Base-by-base conservation (phyloP, 2,113 vertebrate genomes). In the Odocoileus virginianus region DNA sequence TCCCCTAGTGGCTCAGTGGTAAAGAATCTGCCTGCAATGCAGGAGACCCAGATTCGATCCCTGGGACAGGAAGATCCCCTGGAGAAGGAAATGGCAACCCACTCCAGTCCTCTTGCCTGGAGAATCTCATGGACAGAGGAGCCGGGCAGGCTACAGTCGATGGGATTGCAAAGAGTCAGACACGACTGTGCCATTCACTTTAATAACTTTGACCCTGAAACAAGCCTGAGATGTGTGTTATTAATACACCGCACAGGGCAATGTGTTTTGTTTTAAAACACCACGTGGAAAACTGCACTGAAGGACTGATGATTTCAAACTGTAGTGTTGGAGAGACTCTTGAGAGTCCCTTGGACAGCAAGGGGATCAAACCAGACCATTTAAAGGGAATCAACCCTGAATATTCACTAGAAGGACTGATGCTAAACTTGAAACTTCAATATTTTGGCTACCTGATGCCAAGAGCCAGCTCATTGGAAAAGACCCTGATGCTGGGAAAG, bases 221-320 rank as follows among this genome's bases (percentile, higher is more conserved):
- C 23, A 87, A 21, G 45, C 47, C 27, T 57, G 86, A 94, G n/a
- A 27, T 67, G 95, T 86, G 95, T 61, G 82, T 55, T 89, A 50
- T 90, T 95, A 50, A 55, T 88, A 57, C 84, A 74, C 23, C 30
- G 47, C 83, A n/a, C 30, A 55, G 78, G 71, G 13, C 23, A 81
- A 30, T 86, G 5, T 43, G 21, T 60, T 91, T 87, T 95, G 71
- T 94, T 91, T 67, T 76, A 45, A 60, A 91, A 79, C 52, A 78
- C 19, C 40, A 40, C 40, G 7, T 54, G 57, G 76, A 84, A 94
- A 94, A 92, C 76, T 50, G 25, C 40, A 16, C 23, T 0, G 6
- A 43, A 27, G 40, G 71, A 43, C 71, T 7, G 40, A 27, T 27
- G 23, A 1, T 76, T 43, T 15, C 71, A 43, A 15, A 40, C 23